Conservation (phyloP, 2,113 vertebrate genomes). For the Brachyhypopomus gauderio region DNA sequence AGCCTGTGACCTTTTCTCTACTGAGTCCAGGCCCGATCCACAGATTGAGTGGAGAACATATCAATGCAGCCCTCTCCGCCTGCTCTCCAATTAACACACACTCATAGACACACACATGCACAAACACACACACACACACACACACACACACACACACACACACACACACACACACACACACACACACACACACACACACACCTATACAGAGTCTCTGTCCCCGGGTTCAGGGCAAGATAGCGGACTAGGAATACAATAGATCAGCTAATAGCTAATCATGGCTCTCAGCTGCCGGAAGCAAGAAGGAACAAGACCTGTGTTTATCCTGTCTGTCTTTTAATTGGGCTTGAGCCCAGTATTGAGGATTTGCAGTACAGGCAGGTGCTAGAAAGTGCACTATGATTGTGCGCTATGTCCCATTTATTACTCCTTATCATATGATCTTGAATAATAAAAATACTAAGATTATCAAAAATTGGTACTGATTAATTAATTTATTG, state of each 20-base stretch:
- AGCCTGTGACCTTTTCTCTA: conserved; percentile 74
- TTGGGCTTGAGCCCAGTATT: neutral
- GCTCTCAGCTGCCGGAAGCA: conserved; percentile 21
- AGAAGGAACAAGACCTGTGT: conserved; percentile 29
- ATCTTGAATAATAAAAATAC: too few species aligned
- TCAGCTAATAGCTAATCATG: conserved; percentile 51
- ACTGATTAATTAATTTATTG: too few species aligned
- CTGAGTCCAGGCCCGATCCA: conserved; percentile 68
- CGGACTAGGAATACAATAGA: conserved; percentile 44
- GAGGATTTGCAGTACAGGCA: conserved; percentile 20
- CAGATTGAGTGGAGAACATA: conserved; percentile 75
- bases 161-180: conserved; percentile 73
- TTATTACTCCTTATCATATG: too few species aligned
- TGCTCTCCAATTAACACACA: conserved; percentile 76
- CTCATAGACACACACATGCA: too few species aligned
- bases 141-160: conserved; percentile 72
- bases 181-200: conserved; percentile 72
- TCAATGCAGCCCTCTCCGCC: conserved; percentile 71
- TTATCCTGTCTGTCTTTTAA: conserved; percentile 45
- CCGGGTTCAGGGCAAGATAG: conserved; percentile 26
- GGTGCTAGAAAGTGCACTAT: neutral
- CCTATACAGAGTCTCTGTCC: conserved; percentile 61
- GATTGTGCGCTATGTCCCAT: neutral
- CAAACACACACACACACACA: conserved; percentile 66
- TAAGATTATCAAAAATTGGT: too few species aligned